Conservation (phyloP, 1,140 invertebrate species). For the Drosophila bocqueti region DNA sequence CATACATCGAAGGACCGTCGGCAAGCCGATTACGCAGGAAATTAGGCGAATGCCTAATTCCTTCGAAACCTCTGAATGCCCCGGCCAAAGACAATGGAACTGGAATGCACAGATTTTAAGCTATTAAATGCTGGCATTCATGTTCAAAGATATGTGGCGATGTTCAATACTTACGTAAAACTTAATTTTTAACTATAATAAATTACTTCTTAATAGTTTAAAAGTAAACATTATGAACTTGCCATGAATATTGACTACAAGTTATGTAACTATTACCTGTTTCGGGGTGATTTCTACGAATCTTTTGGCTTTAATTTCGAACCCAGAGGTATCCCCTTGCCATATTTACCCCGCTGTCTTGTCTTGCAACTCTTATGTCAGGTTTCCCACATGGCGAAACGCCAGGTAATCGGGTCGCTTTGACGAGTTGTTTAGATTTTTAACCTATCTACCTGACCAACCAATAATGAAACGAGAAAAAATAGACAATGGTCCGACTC, state of each 20-base stretch:
- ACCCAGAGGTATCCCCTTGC: neutral
- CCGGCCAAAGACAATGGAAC: neutral
- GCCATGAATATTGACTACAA: neutral
- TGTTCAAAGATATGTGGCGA: neutral
- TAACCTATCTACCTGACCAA: conserved; percentile 20
- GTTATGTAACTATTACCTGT: neutral
- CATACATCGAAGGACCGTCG: neutral
- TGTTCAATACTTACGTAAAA: neutral
- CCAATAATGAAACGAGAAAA: conserved; percentile 15
- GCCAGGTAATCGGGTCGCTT: conserved; percentile 16
- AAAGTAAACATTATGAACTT: neutral
- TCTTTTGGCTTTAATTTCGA: neutral
- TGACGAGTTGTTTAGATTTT: conserved; percentile 24
- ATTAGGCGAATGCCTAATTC: neutral
- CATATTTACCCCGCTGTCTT: neutral
- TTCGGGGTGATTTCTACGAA: neutral
- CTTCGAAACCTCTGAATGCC: neutral
- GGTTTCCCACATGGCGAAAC: conserved; percentile 6
- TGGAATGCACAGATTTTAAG: neutral
- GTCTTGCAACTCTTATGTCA: neutral
- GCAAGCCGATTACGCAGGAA: conserved; percentile 4
- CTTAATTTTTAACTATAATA: no score
- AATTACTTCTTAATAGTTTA: neutral
- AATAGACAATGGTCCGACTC: conserved; percentile 2
- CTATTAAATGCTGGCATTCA: neutral